These are phyloP conservation scores for Poeciliopsis turneri DNA, from an alignment of 2,797 vertebrate species.

Conservation along the genomic window DNA sequence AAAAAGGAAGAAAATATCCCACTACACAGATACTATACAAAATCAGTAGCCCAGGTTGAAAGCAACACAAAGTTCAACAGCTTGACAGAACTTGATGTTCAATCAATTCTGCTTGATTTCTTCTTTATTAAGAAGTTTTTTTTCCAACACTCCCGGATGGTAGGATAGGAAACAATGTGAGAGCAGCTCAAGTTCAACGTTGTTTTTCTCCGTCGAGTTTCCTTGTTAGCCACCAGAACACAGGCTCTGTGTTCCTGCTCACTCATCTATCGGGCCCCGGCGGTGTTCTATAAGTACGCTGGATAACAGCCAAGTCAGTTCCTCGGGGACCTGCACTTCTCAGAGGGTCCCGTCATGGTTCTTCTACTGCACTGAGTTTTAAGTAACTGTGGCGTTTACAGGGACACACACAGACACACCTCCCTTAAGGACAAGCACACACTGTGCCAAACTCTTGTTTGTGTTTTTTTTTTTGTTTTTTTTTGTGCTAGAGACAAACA, in stretches of 20 bases:
- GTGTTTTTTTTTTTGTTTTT: constrained; percentile 6
- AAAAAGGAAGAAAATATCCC: not conserved
- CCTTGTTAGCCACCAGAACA: constrained; percentile 15
- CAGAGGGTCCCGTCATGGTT: constrained; percentile 49
- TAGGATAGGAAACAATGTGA: not conserved
- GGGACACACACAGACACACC: constrained; percentile 29
- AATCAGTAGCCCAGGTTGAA: not conserved
- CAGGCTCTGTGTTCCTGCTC: constrained; percentile 42
- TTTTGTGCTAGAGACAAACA: constrained; percentile 32
- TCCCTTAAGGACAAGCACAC: constrained; percentile 46
- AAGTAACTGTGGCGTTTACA: constrained; percentile 40
- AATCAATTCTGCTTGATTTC: not conserved
- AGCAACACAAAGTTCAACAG: not conserved
- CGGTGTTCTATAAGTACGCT: constrained; percentile 33
- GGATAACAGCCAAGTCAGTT: constrained; percentile 46
- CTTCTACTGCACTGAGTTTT: constrained; percentile 37
- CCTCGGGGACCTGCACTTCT: constrained; percentile 39
- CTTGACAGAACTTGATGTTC: not conserved
- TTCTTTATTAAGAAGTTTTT: not conserved
- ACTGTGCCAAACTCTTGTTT: constrained; percentile 7
- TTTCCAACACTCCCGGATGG: not conserved
- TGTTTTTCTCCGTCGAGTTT: constrained; percentile 17
- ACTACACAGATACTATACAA: not conserved
- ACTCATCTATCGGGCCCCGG: constrained; percentile 45
- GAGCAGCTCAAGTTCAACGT: not conserved